Base-by-base conservation (phyloP, 2,113 vertebrate genomes). In the Tapirus terrestris region DNA sequence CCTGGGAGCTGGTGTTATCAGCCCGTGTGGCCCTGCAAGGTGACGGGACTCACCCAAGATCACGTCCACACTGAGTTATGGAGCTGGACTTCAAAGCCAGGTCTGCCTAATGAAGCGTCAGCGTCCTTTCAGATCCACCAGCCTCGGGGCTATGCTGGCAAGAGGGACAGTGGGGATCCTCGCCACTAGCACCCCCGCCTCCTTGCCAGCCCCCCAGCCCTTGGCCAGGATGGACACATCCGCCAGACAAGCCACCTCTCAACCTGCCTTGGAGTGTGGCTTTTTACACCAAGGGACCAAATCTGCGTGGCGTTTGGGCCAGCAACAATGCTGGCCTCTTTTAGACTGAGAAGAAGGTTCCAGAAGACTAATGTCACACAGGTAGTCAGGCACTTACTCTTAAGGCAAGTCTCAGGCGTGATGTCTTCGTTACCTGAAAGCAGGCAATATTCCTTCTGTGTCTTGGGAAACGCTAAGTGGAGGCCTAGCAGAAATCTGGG, bases 41-140 rank as follows among this genome's bases (percentile, higher is more conserved):
- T 4, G 56, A 6, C 13, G 9, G 5, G 45, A 6, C 33, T 61
- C 1, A 8, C 21, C 65, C 63, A 8, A 6, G 53, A 6, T 14
- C 70, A 2, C 1, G 13, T 31, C 65, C 6, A 29, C 7, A 27
- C 43, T 3, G 5, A 31, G 18, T 1, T 3, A 23, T 36, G 8
- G 29, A 72, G 88, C 39, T 68, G 39, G 11, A 43, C 60, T 33
- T 67, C 73, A 53, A 25, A 53, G 16, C 17, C 2, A 21, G 14
- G 8, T 12, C 29, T 3, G 0, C 39, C 14, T 8, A 6, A 53
- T 0, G 2, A 56, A 10, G 25, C 36, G 17, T 14, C 61, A 21
- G 8, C 0, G 0, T 36, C 95, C 84, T 65, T 65, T 65, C 21
- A 2, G 58, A n/a, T 11, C 79, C 68, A 8, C 43, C 51, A 56